Evolutionary conservation across 2,888 invertebrate genomes (phyloP), one percentile per base, ranked within the genome.

Genomic region (Pristionchus japonicus): DNA sequence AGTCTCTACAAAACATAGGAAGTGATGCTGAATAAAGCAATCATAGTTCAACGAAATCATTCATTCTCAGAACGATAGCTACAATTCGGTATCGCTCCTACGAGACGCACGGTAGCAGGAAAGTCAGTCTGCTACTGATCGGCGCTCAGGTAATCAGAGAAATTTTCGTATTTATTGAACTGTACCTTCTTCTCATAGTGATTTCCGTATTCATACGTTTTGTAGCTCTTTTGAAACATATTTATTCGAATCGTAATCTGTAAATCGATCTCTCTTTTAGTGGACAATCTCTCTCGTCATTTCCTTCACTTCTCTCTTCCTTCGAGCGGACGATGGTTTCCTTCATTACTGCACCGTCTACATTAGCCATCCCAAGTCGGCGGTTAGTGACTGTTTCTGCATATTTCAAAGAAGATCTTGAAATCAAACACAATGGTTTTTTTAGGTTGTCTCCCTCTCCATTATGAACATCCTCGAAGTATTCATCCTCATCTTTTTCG

Each of bases 261-360:
- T 61, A 9, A 3, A 87, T 27, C n/a, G n/a, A 61, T 64, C 23
- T 3, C 40, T 13, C 6, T 57, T 57, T n/a, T 74, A 90, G 90
- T 91, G 91, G 91, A 1, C 87, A 13, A 84, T 90, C n/a, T 91
- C 90, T 49, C 85, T 90, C 64, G 40, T 86, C 17, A 86, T 91
- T 47, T 89, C 91, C 20, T 87, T 90, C 23, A 83, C 89, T 31
- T 90, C 90, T 6, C 88, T 90, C 2, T 88, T 89, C 49, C 88
- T 90, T 13, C 89, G 91, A 15, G 88, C 89, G 2, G 90, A 90
- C 70, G 87, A 88, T 4, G 91, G 91, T 34, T 91, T 89, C 70
- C 89, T 91, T 17, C 91, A 90, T 64, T 90, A 91, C 80, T 91
- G 91, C 74, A 91, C 91, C 23, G 91, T 91, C 37, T 91, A 91